Evolutionary conservation across 2,797 vertebrate genomes (phyloP).

Genomic region (Hipposideros larvatus): DNA sequence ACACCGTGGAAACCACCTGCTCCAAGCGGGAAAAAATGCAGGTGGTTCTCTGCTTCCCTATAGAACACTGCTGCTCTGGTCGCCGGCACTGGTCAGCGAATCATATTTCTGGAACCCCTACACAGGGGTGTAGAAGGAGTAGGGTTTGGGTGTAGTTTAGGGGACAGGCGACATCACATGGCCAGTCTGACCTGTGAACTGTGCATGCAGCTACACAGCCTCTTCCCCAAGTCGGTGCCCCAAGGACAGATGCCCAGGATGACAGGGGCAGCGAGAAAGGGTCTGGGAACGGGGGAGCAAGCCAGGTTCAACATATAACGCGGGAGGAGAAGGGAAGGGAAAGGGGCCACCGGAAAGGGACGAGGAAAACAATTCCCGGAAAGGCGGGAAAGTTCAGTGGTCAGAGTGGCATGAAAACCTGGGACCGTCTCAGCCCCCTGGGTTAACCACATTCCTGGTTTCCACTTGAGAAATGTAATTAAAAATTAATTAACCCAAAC

Average conservation of each 20-base stretch:
- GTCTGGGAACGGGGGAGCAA: background rate
- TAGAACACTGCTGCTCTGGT: accelerated
- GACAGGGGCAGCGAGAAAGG: background rate
- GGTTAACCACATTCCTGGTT: slow-evolving; percentile 72
- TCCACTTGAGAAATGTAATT: slow-evolving; percentile 74
- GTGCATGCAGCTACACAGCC: accelerated
- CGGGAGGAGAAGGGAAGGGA: accelerated
- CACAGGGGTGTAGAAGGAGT: accelerated
- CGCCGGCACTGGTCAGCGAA: accelerated
- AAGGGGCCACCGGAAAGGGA: background rate
- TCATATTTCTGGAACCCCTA: accelerated
- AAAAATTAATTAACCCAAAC: slow-evolving; percentile 56
- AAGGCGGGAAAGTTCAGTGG: background rate
- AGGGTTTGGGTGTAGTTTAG: accelerated
- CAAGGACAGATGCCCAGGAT: background rate
- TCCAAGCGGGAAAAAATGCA: accelerated
- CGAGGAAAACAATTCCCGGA: background rate
- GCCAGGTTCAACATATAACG: accelerated
- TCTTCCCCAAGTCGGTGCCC: background rate
- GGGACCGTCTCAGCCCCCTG: background rate
- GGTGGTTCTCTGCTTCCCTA: background rate
- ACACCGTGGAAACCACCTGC: background rate
- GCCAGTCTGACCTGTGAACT: accelerated
- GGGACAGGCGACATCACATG: background rate
- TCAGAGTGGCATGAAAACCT: background rate